Percentiles rank a stretch among this genome's conserved stretches.
phyloP scores from a whole-genome alignment of 2,888 invertebrate genomes.

The Rhogogaster chlorosoma region DNA sequence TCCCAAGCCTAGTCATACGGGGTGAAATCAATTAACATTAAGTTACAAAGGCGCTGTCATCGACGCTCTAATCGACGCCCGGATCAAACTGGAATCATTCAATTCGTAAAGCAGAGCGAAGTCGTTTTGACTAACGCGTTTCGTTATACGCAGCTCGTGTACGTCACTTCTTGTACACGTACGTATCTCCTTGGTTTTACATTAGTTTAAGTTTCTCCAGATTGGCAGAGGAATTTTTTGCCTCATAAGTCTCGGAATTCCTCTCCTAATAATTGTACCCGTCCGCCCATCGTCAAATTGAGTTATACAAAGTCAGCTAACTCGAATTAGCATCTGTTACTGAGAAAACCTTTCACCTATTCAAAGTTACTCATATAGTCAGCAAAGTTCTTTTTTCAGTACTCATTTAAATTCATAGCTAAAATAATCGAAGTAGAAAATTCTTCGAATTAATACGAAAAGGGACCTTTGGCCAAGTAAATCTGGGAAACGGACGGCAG shows the following conservation, averaged over 20 bases:
- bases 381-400: not conserved
- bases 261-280: not conserved
- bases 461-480: not conserved
- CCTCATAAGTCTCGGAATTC: not conserved
- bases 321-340: not conserved
- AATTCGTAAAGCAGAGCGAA: constrained; percentile 20
- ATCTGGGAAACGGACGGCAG: not conserved
- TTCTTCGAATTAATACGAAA: not conserved
- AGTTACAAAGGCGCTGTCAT: constrained; percentile 38
- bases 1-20: not conserved
- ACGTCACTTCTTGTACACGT: not conserved
- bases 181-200: not conserved
- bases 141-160: not conserved
- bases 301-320: not conserved
- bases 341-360: not conserved
- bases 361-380: not conserved
- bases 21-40: constrained; percentile 36
- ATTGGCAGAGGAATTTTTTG: not conserved
- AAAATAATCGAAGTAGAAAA: not conserved
- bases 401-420: not conserved
- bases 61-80: constrained; percentile 42
- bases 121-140: constrained; percentile 25
- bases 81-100: constrained; percentile 48
- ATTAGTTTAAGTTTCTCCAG: not conserved
- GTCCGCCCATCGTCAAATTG: not conserved